Evolutionary conservation across 92 coral and sea anemone genomes (phyloP).

Genomic region (Epizoanthus scotinus): DNA sequence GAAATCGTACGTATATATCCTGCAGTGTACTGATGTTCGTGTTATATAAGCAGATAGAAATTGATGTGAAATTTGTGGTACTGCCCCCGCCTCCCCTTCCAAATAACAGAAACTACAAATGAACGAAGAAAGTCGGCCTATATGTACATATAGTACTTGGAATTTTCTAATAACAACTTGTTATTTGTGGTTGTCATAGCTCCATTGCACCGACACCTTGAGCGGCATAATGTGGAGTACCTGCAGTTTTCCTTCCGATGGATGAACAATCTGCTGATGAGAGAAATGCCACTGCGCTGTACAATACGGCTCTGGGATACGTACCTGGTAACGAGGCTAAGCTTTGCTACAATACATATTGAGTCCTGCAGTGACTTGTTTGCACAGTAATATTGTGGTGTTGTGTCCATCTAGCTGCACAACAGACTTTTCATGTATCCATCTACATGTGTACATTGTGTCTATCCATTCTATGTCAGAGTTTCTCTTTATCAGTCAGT

Average conservation of each 20-base stretch:
- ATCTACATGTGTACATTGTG: too few relatives aligned
- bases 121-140: too few relatives aligned
- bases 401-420: neutral
- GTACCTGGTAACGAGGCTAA: slow-evolving; percentile 70
- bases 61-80: too few relatives aligned
- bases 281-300: slow-evolving; percentile 95
- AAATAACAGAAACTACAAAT: too few relatives aligned
- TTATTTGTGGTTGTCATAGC: slow-evolving; percentile 48
- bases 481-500: too few relatives aligned
- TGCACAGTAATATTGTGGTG: neutral
- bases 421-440: too few relatives aligned
- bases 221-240: slow-evolving; percentile 84
- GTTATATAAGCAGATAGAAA: too few relatives aligned
- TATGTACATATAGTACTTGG: neutral
- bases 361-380: neutral
- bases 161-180: too few relatives aligned
- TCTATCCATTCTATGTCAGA: too few relatives aligned
- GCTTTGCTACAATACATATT: neutral
- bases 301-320: slow-evolving; percentile 98
- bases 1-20: too few relatives aligned
- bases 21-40: too few relatives aligned
- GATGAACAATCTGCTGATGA: slow-evolving; percentile 98
- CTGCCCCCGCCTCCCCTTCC: too few relatives aligned
- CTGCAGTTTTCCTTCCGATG: slow-evolving; percentile 97
- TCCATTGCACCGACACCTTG: slow-evolving; percentile 80